Conservation (phyloP, 2,113 vertebrate genomes). For the Melanocharis versteri region DNA sequence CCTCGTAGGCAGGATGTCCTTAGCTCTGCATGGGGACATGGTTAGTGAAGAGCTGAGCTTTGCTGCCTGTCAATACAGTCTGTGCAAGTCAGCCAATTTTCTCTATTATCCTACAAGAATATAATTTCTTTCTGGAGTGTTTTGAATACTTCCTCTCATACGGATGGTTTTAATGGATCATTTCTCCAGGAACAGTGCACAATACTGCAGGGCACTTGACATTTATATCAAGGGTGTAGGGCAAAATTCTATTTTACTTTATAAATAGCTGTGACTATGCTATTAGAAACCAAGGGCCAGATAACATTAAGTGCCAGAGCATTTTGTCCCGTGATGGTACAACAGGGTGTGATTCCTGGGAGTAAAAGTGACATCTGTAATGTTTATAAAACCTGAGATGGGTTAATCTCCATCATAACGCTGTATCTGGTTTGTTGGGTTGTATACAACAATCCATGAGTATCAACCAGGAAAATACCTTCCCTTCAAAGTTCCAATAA, state of each 20-base stretch:
- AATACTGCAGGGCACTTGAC: constrained; percentile 1
- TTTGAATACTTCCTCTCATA: constrained; percentile 1
- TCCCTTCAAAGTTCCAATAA: background rate
- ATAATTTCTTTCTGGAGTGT: constrained; percentile 1
- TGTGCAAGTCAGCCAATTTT: background rate
- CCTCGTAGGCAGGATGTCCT: background rate
- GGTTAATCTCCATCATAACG: background rate
- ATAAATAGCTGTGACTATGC: background rate
- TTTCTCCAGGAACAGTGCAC: constrained; percentile 20
- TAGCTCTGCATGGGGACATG: background rate
- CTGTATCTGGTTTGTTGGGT: background rate
- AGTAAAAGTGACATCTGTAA: background rate
- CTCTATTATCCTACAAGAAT: background rate
- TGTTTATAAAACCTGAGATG: background rate
- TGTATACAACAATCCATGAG: background rate
- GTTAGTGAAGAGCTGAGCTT: background rate
- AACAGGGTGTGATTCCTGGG: background rate
- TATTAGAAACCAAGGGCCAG: background rate
- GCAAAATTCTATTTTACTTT: background rate
- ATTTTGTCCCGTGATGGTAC: background rate
- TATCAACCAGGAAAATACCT: background rate
- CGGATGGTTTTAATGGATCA: constrained; percentile 20
- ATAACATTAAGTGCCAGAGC: background rate
- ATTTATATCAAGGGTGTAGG: constrained; percentile 31
- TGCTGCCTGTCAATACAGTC: background rate